phyloP scores from a whole-genome alignment of 2,113 vertebrate species.

The Ceyx margarethae region DNA sequence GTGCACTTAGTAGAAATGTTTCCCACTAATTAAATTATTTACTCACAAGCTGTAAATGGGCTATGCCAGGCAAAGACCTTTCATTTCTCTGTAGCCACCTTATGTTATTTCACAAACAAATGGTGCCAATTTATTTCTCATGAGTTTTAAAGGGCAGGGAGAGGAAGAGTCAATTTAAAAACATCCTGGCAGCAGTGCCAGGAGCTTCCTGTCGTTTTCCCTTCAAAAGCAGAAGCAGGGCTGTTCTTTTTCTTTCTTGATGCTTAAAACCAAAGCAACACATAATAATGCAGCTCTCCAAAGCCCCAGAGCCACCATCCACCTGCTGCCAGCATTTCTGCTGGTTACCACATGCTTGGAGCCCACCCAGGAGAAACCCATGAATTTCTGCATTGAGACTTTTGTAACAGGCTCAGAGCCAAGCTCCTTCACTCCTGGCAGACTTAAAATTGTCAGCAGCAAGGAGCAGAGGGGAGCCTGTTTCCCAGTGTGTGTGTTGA shows the following conservation, averaged over 20 bases:
- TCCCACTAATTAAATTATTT: conserved; percentile 18
- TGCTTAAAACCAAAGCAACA: neutral
- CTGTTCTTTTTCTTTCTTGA: neutral
- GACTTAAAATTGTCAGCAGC: neutral
- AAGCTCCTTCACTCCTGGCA: neutral
- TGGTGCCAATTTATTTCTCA: neutral
- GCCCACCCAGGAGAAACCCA: neutral
- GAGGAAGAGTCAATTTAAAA: neutral
- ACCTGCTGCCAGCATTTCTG: neutral
- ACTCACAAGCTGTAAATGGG: neutral
- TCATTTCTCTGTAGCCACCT: neutral
- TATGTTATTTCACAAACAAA: neutral
- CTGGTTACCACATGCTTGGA: neutral
- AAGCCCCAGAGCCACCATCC: neutral
- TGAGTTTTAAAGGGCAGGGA: neutral
- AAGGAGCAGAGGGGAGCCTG: neutral
- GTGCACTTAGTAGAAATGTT: neutral
- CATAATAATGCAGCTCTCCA: neutral
- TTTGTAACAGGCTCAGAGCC: neutral
- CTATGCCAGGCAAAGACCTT: neutral
- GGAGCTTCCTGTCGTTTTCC: neutral
- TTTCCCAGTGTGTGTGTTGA: neutral
- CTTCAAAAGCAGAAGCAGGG: neutral
- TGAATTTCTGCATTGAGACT: neutral
- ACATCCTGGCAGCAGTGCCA: neutral